Conservation (phyloP, 2,797 vertebrate genomes). For the Mus spretus region DNA sequence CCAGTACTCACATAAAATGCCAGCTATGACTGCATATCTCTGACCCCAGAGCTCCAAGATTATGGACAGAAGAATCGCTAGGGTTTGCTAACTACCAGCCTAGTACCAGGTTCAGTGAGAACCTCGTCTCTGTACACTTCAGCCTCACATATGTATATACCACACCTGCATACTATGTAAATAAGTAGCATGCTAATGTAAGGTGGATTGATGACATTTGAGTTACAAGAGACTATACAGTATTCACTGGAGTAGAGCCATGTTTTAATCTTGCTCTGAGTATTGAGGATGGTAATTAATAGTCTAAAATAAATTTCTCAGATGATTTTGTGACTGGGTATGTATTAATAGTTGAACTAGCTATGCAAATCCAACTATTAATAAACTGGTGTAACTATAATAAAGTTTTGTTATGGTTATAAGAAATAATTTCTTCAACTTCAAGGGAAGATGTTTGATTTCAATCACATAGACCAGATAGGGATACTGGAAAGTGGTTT, state of each 20-base stretch:
- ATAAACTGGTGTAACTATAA: slow-evolving; percentile 1
- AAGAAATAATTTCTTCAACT: slow-evolving; percentile 55
- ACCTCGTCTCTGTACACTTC: background rate
- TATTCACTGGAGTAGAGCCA: background rate
- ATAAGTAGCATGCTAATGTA: background rate
- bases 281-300: background rate
- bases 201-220: background rate
- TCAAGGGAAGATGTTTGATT: background rate
- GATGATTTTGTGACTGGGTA: background rate
- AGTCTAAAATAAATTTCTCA: slow-evolving; percentile 38
- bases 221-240: background rate
- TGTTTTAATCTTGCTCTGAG: slow-evolving; percentile 28
- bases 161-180: background rate
- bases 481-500: background rate
- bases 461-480: background rate
- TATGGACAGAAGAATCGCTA: background rate
- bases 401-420: slow-evolving; percentile 37
- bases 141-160: background rate
- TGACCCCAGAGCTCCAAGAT: background rate
- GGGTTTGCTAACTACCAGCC: background rate
- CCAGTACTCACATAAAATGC: background rate
- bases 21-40: background rate
- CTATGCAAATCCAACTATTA: slow-evolving; percentile 41
- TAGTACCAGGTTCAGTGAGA: background rate
- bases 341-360: slow-evolving; percentile 22